Conservation (phyloP, 2,113 vertebrate genomes). For the Tetrao urogallus region DNA sequence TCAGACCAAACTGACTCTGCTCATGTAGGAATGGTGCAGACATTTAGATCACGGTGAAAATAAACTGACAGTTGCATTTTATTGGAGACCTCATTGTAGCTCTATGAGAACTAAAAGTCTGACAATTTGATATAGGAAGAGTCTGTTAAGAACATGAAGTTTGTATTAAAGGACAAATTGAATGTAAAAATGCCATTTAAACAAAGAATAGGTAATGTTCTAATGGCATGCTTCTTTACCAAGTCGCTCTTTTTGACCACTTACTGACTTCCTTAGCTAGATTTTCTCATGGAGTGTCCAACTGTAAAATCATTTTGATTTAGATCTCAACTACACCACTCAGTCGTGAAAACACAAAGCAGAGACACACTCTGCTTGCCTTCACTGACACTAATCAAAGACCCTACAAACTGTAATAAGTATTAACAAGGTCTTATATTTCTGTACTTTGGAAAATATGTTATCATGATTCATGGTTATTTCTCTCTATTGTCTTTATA, state of each 20-base stretch:
- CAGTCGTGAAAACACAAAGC: not conserved
- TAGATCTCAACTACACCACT: not conserved
- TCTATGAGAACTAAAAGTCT: not conserved
- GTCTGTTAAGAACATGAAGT: not conserved
- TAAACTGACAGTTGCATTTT: not conserved
- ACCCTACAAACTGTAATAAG: not conserved
- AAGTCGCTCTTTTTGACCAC: conserved; percentile 11
- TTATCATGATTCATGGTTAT: not conserved
- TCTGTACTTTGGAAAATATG: not conserved
- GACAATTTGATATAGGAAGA: not conserved
- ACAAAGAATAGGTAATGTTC: conserved; percentile 42
- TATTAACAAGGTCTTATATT: not conserved
- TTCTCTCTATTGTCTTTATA: not conserved
- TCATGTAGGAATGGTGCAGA: not conserved
- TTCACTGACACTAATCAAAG: not conserved
- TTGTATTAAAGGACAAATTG: not conserved
- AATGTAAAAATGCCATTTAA: not conserved
- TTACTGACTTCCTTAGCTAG: not conserved
- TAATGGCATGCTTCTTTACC: conserved; percentile 24
- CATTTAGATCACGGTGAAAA: not conserved
- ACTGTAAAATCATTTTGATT: not conserved
- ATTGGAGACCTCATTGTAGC: not conserved
- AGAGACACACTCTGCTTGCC: not conserved
- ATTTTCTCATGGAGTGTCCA: not conserved
- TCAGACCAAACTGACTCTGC: not conserved